Conservation (phyloP, 2,888 invertebrate genomes). For the Caradrina clavipalpis region DNA sequence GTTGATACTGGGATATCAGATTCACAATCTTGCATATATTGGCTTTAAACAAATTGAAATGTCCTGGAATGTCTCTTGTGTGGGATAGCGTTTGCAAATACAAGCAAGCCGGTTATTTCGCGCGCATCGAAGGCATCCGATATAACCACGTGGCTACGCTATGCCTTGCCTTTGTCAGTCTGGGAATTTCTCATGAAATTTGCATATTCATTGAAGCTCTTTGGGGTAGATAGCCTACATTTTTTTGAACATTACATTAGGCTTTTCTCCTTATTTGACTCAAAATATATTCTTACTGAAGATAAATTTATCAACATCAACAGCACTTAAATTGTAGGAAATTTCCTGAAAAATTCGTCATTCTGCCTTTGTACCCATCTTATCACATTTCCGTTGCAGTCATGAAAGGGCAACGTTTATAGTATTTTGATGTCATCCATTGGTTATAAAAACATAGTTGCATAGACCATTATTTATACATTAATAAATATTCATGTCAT, state of each 20-base stretch:
- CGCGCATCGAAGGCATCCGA: constrained; percentile 45
- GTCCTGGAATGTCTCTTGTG: constrained; percentile 38
- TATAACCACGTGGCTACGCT: constrained; percentile 37
- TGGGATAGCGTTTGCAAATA: constrained; percentile 43
- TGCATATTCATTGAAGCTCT: constrained; percentile 26
- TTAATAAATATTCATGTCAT: constrained; percentile 22
- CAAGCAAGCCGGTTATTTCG: constrained; percentile 49
- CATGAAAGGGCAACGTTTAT: neutral
- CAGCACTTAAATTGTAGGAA: too few relatives aligned
- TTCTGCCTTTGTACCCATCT: too few relatives aligned
- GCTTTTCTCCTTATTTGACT: too few relatives aligned
- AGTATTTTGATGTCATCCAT: constrained; percentile 8
- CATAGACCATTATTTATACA: neutral
- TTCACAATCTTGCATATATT: constrained; percentile 29
- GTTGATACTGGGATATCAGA: constrained; percentile 13
- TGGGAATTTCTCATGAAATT: constrained; percentile 43
- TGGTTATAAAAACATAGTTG: neutral
- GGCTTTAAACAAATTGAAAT: constrained; percentile 45
- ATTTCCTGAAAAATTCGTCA: too few relatives aligned
- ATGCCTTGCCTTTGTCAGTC: constrained; percentile 34
- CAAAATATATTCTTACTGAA: neutral
- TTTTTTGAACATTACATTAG: neutral
- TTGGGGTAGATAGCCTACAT: neutral
- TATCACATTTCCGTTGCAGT: neutral
- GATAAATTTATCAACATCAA: neutral